Evolutionary conservation across 2,113 vertebrate genomes (phyloP), one percentile per base, ranked within the genome.

Genomic region (Rhizomys pruinosus): DNA sequence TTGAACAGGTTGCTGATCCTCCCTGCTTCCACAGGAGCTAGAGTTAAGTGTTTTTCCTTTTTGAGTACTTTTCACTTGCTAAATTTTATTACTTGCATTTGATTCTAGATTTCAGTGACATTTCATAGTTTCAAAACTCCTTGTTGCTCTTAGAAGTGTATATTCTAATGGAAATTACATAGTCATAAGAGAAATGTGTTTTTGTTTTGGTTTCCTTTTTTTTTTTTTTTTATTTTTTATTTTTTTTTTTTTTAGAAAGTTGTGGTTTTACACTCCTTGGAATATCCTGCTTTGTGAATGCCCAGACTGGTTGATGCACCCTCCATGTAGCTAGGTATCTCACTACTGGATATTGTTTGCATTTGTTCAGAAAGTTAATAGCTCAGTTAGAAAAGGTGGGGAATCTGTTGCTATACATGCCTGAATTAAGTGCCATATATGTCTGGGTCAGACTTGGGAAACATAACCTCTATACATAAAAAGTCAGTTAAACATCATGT

Each of bases 371-470:
- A 98, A 98, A 97, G 97, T 97, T 96, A 98, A 97, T 98, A 98
- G 98, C 98, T 98, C 97, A 97, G 98, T 98, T 97, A 94, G 97
- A 98, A 47, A 96, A 86, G 97, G 97, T 98, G 97, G 98, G 98
- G 98, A 98, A 98, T 97, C 98, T 98, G 99, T 99, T 99, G 99
- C 98, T 99, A 98, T 98, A 98, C 98, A 97, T 97, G 98, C 99
- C 99, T 99, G 98, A 99, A 99, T 98, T 98, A 99, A 99, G 99
- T 99, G 99, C 99, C 99, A 99, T 99, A 98, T 98, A 99, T 98
- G 98, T 99, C 98, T 98, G 98, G 98, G 98, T 98, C 98, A 99
- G 99, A 99, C 99, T 98, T 98, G 98, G 98, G 98, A 98, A 98
- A 98, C 98, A 98, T 98, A 98, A 98, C 98, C 98, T 98, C 98